A percentile compares a stretch with the other conserved stretches of the same genome.
These are phyloP conservation scores for Salvator merianae DNA, from an alignment of 2,113 vertebrate species.

Conservation along the genomic window DNA sequence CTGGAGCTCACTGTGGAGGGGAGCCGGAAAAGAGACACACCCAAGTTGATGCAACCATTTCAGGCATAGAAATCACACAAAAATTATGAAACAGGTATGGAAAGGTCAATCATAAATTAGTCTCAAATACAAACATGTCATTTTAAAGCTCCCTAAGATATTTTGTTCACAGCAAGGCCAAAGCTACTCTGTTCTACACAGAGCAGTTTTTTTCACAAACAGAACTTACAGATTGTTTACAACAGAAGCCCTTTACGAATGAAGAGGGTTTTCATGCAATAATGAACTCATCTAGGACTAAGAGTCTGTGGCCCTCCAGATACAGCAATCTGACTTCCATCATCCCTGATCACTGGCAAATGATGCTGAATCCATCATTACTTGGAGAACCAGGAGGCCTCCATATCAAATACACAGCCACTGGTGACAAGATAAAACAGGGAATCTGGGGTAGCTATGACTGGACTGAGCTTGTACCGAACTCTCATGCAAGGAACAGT, in stretches of 20 bases:
- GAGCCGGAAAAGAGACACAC: constrained; percentile 9
- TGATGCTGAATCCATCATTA: not conserved
- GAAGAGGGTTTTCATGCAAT: not conserved
- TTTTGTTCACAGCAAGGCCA: constrained; percentile 15
- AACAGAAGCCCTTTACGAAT: not conserved
- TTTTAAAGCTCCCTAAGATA: not conserved
- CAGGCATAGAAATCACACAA: constrained; percentile 26
- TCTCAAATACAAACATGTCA: not conserved
- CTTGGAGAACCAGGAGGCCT: too few species aligned
- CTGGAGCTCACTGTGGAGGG: constrained; percentile 6
- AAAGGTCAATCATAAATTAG: constrained; percentile 33
- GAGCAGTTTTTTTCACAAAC: not conserved
- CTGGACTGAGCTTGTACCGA: not conserved
- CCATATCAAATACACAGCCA: not conserved
- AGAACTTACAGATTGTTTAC: not conserved
- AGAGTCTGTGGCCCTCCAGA: not conserved
- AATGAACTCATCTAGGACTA: not conserved
- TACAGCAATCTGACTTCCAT: not conserved
- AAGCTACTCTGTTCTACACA: not conserved
- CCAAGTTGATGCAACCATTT: constrained; percentile 47
- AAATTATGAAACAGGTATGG: constrained; percentile 27
- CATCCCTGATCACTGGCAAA: not conserved
- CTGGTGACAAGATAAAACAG: not conserved
- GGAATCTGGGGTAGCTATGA: not conserved
- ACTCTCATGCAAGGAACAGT: not conserved